These are phyloP conservation scores for Onchidella celtica DNA, from an alignment of 2,888 invertebrate genomes.

Conservation along the genomic window DNA sequence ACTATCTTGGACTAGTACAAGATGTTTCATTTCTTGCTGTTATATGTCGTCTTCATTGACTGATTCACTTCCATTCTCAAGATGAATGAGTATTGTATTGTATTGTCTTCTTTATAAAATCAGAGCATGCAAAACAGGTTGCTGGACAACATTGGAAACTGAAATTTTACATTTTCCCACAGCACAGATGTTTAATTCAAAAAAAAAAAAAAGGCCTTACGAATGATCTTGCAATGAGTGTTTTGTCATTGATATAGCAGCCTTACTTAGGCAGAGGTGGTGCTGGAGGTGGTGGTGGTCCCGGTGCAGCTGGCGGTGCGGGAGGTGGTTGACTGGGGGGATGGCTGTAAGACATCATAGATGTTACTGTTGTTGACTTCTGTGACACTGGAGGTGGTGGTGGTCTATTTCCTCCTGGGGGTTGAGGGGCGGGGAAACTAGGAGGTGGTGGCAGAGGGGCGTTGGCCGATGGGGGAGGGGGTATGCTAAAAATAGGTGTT, in stretches of 20 bases:
- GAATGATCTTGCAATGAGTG: background rate
- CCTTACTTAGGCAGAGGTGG: constrained; percentile 30
- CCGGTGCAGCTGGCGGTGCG: background rate
- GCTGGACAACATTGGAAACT: too few relatives aligned
- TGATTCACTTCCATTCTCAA: too few relatives aligned
- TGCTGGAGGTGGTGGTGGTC: constrained; percentile 38
- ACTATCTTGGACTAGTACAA: too few relatives aligned
- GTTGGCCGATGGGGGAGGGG: constrained; percentile 24
- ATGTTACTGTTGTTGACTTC: constrained; percentile 20
- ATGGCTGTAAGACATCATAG: background rate
- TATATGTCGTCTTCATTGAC: too few relatives aligned
- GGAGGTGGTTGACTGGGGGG: constrained; percentile 10
- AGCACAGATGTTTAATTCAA: too few relatives aligned
- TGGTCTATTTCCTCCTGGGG: background rate
- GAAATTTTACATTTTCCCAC: too few relatives aligned
- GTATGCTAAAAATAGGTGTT: constrained; percentile 17
- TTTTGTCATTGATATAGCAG: background rate
- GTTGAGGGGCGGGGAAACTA: background rate
- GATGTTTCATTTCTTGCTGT: too few relatives aligned
- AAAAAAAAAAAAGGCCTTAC: background rate
- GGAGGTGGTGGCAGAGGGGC: constrained; percentile 20
- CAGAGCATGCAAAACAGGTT: too few relatives aligned
- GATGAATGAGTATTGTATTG: too few relatives aligned
- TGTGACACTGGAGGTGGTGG: constrained; percentile 37
- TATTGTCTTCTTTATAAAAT: too few relatives aligned